Evolutionary conservation across 2,113 vertebrate species (phyloP), one percentile per base, ranked within the genome.

Genomic region (Glaucomys volans): DNA sequence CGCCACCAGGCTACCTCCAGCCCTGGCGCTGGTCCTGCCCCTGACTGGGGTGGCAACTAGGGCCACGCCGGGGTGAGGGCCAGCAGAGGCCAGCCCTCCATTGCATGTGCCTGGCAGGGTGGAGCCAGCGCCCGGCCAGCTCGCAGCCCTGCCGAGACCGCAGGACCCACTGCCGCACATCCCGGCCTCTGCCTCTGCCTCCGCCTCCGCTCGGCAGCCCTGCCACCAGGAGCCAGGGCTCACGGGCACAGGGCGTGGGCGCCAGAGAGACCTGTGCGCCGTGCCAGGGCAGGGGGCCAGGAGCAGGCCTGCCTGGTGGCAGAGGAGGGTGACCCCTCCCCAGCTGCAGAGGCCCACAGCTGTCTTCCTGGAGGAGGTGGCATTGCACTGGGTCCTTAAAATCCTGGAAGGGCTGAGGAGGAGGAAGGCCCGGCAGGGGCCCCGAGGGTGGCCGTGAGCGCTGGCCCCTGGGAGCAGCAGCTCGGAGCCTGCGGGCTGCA

Each of bases 381-480:
- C 26, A 5, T 22, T 35, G 37, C 13, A 4, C 32, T n/a, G 2
- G 4, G 18, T 8, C 67, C 72, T 72, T 24, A 14, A n/a, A 1
- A 30, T 40, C 74, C 66, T 57, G 66, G 87, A 94, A 92, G 54
- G 14, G 62, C 1, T 30, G 72, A 57, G 44, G 26, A 85, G 62
- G 42, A 82, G 47, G 81, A 93, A 95, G 37, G 4, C 30, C 77
- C 0, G 24, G 28, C 5, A 2, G 72, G 62, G 0, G 81, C 93
- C 64, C 90, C 47, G 90, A 92, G 81, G 40, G 37, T 54, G 17
- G 37, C 1, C 0, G 13, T 1, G 6, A 10, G 24, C 0, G 37
- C 64, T 10, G 8, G 37, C 50, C 5, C 1, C 1, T 0, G 52
- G 22, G 54, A 37, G 13, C 0, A 0, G 10, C 1, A 12, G 32